Evolutionary conservation across 1,140 invertebrate genomes (phyloP).

Genomic region (Neodiprion fabricii): DNA sequence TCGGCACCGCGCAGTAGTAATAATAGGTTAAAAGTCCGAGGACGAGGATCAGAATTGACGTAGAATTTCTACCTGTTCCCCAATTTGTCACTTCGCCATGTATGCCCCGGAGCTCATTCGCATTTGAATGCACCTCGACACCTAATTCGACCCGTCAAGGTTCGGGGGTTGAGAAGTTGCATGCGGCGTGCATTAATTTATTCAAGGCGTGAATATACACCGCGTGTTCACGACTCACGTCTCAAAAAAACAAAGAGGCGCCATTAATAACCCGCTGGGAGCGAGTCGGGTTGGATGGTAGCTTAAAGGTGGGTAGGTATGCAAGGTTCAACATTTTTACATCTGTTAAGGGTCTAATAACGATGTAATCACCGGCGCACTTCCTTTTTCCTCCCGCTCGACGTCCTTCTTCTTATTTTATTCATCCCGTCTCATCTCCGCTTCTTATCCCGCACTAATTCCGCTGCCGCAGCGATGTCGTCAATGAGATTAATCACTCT

Average conservation of each 20-base stretch:
- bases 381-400: too few relatives aligned
- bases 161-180: slow-evolving; percentile 14
- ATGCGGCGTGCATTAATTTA: slow-evolving; percentile 45
- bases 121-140: slow-evolving; percentile 43
- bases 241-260: slow-evolving; percentile 46
- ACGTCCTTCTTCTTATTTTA: too few relatives aligned
- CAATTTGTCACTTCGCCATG: slow-evolving; percentile 44
- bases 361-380: slow-evolving; percentile 31
- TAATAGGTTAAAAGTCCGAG: too few relatives aligned
- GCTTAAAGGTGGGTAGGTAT: neutral
- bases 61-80: slow-evolving; percentile 35
- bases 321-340: slow-evolving; percentile 45
- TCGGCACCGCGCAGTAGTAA: too few relatives aligned
- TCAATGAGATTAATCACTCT: too few relatives aligned
- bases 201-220: slow-evolving; percentile 37
- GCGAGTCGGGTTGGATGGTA: too few relatives aligned
- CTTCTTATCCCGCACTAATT: too few relatives aligned
- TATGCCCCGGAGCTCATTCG: slow-evolving; percentile 36
- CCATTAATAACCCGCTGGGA: slow-evolving; percentile 54
- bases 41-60: too few relatives aligned
- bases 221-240: slow-evolving; percentile 21
- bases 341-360: slow-evolving; percentile 50
- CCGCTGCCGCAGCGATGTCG: too few relatives aligned
- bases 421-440: too few relatives aligned
- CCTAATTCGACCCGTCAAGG: slow-evolving; percentile 34